These are phyloP conservation scores for Embidobia sp. DNA, from an alignment of 2,888 invertebrate species.

Conservation along the genomic window DNA sequence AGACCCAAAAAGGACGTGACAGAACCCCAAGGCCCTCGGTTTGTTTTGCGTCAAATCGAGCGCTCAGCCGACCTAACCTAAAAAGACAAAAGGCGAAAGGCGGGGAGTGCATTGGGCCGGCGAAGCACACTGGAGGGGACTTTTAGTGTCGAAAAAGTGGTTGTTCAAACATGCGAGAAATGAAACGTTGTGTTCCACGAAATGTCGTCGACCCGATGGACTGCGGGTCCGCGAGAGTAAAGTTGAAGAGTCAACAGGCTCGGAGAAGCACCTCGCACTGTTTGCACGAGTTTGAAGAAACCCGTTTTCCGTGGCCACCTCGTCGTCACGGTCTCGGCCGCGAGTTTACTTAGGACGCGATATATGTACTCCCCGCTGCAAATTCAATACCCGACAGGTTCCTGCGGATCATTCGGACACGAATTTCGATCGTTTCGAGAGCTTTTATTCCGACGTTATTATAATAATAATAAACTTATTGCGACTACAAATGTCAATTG, in stretches of 20 bases:
- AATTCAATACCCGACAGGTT: conserved; percentile 55
- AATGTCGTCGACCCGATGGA: conserved; percentile 65
- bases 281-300: conserved; percentile 80
- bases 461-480: too few relatives aligned
- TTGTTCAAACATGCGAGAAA: conserved; percentile 52
- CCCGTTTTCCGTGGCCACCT: conserved; percentile 73
- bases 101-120: conserved; percentile 43
- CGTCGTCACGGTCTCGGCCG: conserved; percentile 43
- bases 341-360: conserved; percentile 65
- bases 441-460: too few relatives aligned
- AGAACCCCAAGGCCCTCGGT: too few relatives aligned
- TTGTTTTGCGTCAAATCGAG: background rate
- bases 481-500: too few relatives aligned
- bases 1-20: too few relatives aligned
- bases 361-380: conserved; percentile 46
- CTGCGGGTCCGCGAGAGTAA: conserved; percentile 48
- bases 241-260: conserved; percentile 79
- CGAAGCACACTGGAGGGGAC: conserved; percentile 30
- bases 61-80: background rate
- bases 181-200: conserved; percentile 62
- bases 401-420: conserved; percentile 2
- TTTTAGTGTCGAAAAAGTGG: conserved; percentile 56
- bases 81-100: conserved; percentile 34
- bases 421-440: conserved; percentile 13
- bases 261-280: conserved; percentile 68